Evolutionary conservation across 2,113 vertebrate species (phyloP), one percentile per base, ranked within the genome.

Genomic region (Halcyon malimbica): DNA sequence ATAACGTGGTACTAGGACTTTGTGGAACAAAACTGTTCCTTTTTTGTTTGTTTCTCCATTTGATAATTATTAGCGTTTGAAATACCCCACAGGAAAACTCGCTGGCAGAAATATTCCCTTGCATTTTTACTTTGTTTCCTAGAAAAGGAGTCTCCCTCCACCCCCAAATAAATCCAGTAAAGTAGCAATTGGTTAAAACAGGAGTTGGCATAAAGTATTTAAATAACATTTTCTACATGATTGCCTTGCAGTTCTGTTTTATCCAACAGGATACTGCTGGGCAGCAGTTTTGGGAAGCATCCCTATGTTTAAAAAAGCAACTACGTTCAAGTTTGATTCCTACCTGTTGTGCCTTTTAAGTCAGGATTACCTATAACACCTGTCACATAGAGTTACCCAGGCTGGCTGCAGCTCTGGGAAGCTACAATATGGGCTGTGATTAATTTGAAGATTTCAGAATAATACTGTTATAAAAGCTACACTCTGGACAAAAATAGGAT

Each of bases 401-500:
- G 68, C 62, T 95, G 95, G 76, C 86, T 95, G 90, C 86, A 85
- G 92, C 87, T 96, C 94, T 89, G 87, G 92, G 88, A 96, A 94
- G 94, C 81, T 90, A 96, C 91, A 94, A 53, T 94, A 94, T 76
- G 60, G 79, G 64, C 64, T 97, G 70, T 93, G 97, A 97, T 97
- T 97, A 97, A 97, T 95, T 97, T 97, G 94, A 94, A 97, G 97
- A 97, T 97, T 97, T 92, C 82, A 90, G 95, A 94, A 92, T 95
- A 94, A 94, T 97, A 91, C 89, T 93, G 87, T 86, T 97, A 93
- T 94, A 97, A 98, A 98, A 97, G 97, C 96, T 92, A 95, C 97
- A 97, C 95, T 93, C 89, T 14, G 93, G 96, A 97, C 97, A 97
- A 98, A 98, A 96, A 97, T 83, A 96, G 97, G 97, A 97, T 98